Evolutionary conservation across 1,140 invertebrate genomes (phyloP).

Genomic region (Belonocnema kinseyi): DNA sequence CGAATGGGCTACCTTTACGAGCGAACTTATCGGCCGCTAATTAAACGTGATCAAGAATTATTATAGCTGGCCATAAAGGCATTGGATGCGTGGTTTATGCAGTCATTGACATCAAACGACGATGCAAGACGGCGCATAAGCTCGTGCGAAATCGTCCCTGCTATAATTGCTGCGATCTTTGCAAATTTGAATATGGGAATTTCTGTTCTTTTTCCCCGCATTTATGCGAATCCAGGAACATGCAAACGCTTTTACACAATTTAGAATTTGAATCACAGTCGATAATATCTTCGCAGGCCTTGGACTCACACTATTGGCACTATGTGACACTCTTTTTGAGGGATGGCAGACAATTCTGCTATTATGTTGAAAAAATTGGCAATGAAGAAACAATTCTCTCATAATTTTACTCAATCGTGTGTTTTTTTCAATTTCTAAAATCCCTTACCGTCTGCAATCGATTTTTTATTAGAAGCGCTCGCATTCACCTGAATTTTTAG

Average conservation of each 20-base stretch:
- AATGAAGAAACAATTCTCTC: too few species aligned
- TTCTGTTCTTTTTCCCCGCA: background rate
- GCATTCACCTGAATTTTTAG: too few species aligned
- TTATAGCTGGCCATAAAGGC: background rate
- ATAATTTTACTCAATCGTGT: too few species aligned
- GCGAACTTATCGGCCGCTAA: conserved; percentile 18
- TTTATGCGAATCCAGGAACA: background rate
- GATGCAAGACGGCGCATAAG: conserved; percentile 1
- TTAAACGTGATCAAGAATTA: conserved; percentile 31
- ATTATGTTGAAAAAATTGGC: too few species aligned
- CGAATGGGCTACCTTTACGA: conserved; percentile 1
- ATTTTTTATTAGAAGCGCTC: too few species aligned
- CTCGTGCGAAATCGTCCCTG: background rate
- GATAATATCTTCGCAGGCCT: background rate
- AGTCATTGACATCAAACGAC: conserved; percentile 46
- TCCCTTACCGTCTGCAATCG: too few species aligned
- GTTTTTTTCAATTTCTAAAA: too few species aligned
- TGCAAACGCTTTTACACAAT: background rate
- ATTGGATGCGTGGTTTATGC: conserved; percentile 23
- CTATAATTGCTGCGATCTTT: background rate
- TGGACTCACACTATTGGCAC: too few species aligned
- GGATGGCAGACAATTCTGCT: too few species aligned
- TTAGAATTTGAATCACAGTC: conserved; percentile 9
- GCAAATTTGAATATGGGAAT: conserved; percentile 12
- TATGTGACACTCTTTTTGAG: too few species aligned